A percentile compares a stretch with the other conserved stretches of the same genome.
These are phyloP conservation scores for Platypus cylindrus DNA, from an alignment of 2,888 invertebrate species.

Conservation along the genomic window DNA sequence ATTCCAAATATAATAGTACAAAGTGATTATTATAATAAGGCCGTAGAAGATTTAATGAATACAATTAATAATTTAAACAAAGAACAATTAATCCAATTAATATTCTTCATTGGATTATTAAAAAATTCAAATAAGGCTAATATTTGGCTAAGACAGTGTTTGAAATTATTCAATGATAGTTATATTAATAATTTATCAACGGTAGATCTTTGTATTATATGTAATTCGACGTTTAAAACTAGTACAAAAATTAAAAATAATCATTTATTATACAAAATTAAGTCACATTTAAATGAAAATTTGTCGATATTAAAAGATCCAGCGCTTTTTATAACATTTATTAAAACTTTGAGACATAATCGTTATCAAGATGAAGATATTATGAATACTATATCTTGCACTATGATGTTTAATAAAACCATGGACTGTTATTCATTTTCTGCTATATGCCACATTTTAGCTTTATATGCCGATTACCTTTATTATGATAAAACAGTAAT, in stretches of 20 bases:
- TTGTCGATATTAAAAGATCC: slow-evolving; percentile 30
- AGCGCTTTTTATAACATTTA: slow-evolving; percentile 30
- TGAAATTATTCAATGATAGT: slow-evolving; percentile 20
- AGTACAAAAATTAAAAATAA: slow-evolving; percentile 29
- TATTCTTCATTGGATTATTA: slow-evolving; percentile 31
- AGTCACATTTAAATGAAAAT: slow-evolving; percentile 27
- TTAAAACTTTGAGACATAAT: slow-evolving; percentile 34
- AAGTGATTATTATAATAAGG: slow-evolving; percentile 26
- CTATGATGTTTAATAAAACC: slow-evolving; percentile 31
- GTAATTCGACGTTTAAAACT: slow-evolving; percentile 32
- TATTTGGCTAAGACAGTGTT: slow-evolving; percentile 23
- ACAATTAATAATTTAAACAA: slow-evolving; percentile 21
- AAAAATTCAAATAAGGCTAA: slow-evolving; percentile 27
- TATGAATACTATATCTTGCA: slow-evolving; percentile 29
- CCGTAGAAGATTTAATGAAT: slow-evolving; percentile 22
- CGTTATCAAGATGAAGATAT: slow-evolving; percentile 30
- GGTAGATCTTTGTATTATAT: slow-evolving; percentile 33
- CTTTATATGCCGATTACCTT: slow-evolving; percentile 32
- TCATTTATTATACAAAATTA: slow-evolving; percentile 26
- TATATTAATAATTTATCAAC: slow-evolving; percentile 22
- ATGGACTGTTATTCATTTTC: slow-evolving; percentile 28
- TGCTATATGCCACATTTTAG: slow-evolving; percentile 33
- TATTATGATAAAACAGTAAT: slow-evolving; percentile 29
- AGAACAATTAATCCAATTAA: slow-evolving; percentile 28
- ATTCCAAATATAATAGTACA: slow-evolving; percentile 26